Base-by-base conservation (phyloP, 2,113 vertebrate genomes). In the Serinus canaria region DNA sequence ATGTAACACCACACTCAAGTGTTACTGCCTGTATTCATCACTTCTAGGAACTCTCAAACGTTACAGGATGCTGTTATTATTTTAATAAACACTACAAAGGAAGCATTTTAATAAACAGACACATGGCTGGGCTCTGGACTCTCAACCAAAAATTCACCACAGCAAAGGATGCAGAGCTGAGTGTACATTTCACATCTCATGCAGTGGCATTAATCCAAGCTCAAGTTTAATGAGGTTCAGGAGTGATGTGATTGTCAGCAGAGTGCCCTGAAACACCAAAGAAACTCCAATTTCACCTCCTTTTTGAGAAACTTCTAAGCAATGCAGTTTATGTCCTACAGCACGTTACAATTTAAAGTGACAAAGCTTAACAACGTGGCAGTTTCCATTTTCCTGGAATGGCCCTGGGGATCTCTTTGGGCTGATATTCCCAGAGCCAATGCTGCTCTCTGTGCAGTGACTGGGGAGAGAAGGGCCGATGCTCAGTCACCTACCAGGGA, bases 371-470 rank as follows among this genome's bases (percentile, higher is more conserved):
- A 4, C 6, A 10, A 13, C 1, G 23, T 20, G 37, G 58, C 46
- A 49, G 66, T 21, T 82, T 21, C 27, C 44, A 14, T 50, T 20
- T 16, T 33, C n/a, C 70, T 33, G n/a, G 55, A 28, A 53, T 1
- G 28, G 74, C 44, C 43, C 21, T 41, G 69, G 37, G 55, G 53
- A 30, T 12, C 27, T 23, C 67, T 22, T 14, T 6, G 44, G 39
- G 28, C n/a, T 50, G n/a, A 11, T 4, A 11, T 1, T 14, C 31
- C 39, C 1, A 0, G 4, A 58, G 67, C 53, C 44, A 24, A 0
- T 1, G 11, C 64, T 44, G 68, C 47, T 77, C 64, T 17, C 23
- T 12, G 20, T 7, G 24, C 15, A 79, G 72, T 2, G 43, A 31
- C 11, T 1, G 9, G 4, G 52, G 24, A 15, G 27, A 47, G 43